These are phyloP conservation scores for Zophobas atratus DNA, from an alignment of 1,140 invertebrate genomes.

Conservation along the genomic window DNA sequence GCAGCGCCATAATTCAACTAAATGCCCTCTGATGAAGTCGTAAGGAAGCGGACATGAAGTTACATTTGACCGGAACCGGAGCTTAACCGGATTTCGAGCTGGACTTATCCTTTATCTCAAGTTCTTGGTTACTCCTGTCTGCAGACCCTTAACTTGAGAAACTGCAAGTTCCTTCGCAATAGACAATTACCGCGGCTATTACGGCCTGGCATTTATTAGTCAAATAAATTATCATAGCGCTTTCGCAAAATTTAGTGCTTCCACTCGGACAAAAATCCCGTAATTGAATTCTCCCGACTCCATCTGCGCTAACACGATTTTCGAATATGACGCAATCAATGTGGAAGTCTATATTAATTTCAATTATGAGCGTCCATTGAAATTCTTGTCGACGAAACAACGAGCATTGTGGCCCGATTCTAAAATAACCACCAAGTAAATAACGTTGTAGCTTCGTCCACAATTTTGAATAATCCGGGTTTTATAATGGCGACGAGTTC, in stretches of 20 bases:
- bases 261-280: constrained; percentile 6
- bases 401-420: constrained; percentile 52
- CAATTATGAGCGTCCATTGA: constrained; percentile 56
- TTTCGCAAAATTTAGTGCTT: constrained; percentile 12
- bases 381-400: constrained; percentile 56
- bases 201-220: constrained; percentile 23
- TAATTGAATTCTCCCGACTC: constrained; percentile 11
- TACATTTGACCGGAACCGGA: constrained; percentile 51
- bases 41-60: constrained; percentile 47
- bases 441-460: constrained; percentile 51
- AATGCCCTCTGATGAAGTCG: constrained; percentile 34
- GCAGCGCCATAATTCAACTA: constrained; percentile 17
- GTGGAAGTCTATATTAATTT: constrained; percentile 57
- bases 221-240: constrained; percentile 37
- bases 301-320: constrained; percentile 19
- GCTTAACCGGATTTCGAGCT: constrained; percentile 48
- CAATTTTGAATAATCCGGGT: constrained; percentile 31
- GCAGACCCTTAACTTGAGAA: constrained; percentile 49
- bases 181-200: constrained; percentile 45
- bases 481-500: constrained; percentile 1
- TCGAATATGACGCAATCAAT: constrained; percentile 48
- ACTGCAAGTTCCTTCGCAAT: constrained; percentile 32
- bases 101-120: constrained; percentile 51
- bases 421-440: constrained; percentile 58
- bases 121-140: constrained; percentile 37